These are phyloP conservation scores for Orycteropus afer DNA, from an alignment of 2,113 vertebrate genomes.

Conservation along the genomic window DNA sequence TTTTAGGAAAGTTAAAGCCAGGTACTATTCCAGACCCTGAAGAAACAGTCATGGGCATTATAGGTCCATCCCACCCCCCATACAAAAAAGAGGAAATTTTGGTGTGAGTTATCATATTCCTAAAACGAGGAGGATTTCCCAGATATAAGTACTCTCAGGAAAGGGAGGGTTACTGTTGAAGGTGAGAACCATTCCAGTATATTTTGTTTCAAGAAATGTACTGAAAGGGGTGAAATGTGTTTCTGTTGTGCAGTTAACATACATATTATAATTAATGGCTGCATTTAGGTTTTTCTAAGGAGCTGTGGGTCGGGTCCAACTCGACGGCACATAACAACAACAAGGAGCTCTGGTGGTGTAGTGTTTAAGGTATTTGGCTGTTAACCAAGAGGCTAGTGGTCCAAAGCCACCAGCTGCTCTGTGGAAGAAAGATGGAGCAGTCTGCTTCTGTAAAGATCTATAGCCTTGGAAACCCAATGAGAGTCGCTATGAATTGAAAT, in stretches of 20 bases:
- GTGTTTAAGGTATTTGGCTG: no score
- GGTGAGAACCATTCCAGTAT: not conserved
- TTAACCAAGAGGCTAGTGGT: no score
- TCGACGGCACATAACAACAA: no score
- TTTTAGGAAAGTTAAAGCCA: no score
- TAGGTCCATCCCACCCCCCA: no score
- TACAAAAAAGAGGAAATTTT: not conserved
- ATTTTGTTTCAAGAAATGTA: conserved; percentile 9
- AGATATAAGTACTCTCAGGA: not conserved
- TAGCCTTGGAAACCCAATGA: no score
- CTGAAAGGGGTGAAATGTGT: conserved; percentile 42
- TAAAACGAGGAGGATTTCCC: not conserved
- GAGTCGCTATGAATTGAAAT: no score
- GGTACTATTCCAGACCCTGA: not conserved
- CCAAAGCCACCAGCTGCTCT: no score
- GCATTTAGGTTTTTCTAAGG: not conserved
- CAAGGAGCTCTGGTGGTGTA: no score
- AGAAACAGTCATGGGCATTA: not conserved
- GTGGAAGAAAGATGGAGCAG: no score
- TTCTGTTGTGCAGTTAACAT: conserved; percentile 73
- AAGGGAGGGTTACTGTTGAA: not conserved
- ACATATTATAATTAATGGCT: conserved; percentile 7
- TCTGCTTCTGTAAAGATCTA: no score
- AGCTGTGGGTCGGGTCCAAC: no score
- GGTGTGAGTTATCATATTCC: not conserved